Evolutionary conservation across 2,113 vertebrate species (phyloP).

Genomic region (Pituophis catenifer): DNA sequence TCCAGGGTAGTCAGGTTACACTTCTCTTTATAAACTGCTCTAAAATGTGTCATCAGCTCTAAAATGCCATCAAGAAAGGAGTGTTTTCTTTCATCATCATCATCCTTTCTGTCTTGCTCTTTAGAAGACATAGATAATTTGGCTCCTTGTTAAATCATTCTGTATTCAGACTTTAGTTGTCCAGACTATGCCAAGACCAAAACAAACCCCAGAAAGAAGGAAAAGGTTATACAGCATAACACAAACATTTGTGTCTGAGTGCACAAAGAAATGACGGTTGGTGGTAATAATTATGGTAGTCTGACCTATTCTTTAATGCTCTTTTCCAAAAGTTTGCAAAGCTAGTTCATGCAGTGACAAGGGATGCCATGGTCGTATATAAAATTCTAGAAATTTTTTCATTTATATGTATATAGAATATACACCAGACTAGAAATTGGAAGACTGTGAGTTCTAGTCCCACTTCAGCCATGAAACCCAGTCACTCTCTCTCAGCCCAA

Average conservation of each 20-base stretch:
- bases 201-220: background rate
- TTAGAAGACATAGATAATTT: constrained; percentile 37
- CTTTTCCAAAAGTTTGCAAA: background rate
- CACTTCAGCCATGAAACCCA: background rate
- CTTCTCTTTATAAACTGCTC: constrained; percentile 44
- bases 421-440: background rate
- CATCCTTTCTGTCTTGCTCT: constrained; percentile 37
- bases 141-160: constrained; percentile 46
- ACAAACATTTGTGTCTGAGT: constrained; percentile 3
- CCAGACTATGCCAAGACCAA: constrained; percentile 21
- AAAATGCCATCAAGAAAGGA: constrained; percentile 46
- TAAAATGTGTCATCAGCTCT: constrained; percentile 46
- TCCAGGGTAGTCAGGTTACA: constrained; percentile 2
- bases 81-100: constrained; percentile 34
- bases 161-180: constrained; percentile 46
- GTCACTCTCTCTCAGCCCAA: background rate
- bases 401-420: background rate
- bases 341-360: background rate
- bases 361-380: background rate
- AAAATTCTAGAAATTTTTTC: background rate
- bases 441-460: background rate
- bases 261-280: background rate
- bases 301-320: background rate
- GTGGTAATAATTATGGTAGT: background rate
- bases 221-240: constrained; percentile 5